Base-by-base conservation (phyloP, 2,113 vertebrate genomes). In the Crypturellus undulatus region DNA sequence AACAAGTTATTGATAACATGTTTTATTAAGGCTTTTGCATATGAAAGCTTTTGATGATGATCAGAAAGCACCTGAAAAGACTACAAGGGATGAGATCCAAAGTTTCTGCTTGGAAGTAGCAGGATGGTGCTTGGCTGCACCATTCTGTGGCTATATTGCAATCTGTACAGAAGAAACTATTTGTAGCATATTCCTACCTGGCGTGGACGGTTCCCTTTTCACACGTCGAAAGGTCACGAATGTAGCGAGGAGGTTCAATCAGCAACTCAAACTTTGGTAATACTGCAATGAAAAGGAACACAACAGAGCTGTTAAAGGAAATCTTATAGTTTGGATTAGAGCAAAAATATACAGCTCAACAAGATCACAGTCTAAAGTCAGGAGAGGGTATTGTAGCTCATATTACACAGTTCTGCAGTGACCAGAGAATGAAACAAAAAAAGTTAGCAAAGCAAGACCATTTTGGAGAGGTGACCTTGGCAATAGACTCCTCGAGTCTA, bases 241-340 rank as follows among this genome's bases (percentile, higher is more conserved):
- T 98, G 94, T 99, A 99, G 32, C 34, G 95, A 3, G 99, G 99
- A 0, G 98, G 98, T 1, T 98, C 97, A 3, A 99, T 98, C 56
- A 98, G 94, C 89, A 99, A 63, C 95, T 99, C 99, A 95, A 99
- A 99, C 94, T 98, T 99, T 36, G 99, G 99, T 87, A 98, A 93
- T 42, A 99, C 99, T 99, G 75, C 70, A 85, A 56, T 11, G 30
- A 40, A 67, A 86, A 89, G 26, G 79, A 77, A 93, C 0, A 84
- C 10, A 90, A 36, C 30, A 75, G n/a, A 47, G 28, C 3, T 10
- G 73, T 72, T 47, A 47, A 67, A 73, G 67, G 15, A 78, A 67
- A 70, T 73, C 21, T 47, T 40, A 11, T 1, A 42, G 63, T 24
- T 34, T 72, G 78, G 51, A 3, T 54, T 13, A 4, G 0, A 59